Conservation (phyloP, 2,797 vertebrate species). For the Halcyon chelicuti region DNA sequence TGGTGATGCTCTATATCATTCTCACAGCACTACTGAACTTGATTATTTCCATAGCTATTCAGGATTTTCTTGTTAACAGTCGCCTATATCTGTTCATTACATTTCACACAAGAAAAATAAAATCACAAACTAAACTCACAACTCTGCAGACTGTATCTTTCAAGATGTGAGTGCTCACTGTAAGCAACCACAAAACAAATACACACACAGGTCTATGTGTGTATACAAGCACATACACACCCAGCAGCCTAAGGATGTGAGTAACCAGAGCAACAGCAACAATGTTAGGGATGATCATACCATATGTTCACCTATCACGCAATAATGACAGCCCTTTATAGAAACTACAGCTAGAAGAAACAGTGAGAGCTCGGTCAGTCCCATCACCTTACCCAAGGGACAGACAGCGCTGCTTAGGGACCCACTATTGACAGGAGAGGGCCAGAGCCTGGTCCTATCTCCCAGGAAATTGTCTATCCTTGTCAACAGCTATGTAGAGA, state of each 20-base stretch:
- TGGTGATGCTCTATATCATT: background rate
- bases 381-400: background rate
- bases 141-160: background rate
- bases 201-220: background rate
- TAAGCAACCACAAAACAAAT: background rate
- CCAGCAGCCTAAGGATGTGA: no score
- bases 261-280: background rate
- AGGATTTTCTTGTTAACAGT: background rate
- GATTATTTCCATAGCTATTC: background rate
- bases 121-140: background rate
- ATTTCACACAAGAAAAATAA: background rate
- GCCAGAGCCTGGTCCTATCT: background rate
- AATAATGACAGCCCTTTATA: background rate
- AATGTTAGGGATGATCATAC: no score
- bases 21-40: background rate
- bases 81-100: background rate
- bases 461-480: background rate
- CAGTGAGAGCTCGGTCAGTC: background rate
- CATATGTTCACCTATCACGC: fast-evolving
- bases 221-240: fast-evolving
- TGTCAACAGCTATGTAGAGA: background rate
- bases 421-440: fast-evolving
- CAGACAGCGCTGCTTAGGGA: background rate
- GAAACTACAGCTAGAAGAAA: background rate
- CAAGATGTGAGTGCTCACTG: background rate